phyloP scores from a whole-genome alignment of 2,113 vertebrate genomes.

The Drymodes brunneopygia region DNA sequence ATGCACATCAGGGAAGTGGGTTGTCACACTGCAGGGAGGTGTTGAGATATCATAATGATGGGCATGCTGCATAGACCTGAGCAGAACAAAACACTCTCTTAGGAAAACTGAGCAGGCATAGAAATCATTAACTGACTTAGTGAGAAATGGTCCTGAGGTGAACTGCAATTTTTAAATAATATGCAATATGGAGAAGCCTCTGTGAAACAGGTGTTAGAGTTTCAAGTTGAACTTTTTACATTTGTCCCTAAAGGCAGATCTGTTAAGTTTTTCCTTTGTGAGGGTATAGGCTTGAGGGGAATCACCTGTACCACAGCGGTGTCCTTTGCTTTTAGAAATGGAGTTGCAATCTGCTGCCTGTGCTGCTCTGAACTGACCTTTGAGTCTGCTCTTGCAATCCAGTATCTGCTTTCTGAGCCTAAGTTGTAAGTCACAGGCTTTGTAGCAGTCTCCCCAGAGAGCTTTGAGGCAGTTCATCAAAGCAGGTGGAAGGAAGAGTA shows the following conservation, averaged over 20 bases:
- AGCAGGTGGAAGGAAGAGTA: conserved; percentile 6
- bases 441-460: conserved; percentile 35
- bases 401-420: conserved; percentile 32
- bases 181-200: conserved; percentile 26
- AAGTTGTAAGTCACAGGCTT: conserved; percentile 33
- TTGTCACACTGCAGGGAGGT: conserved; percentile 24
- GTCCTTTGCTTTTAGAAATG: conserved; percentile 46
- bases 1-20: conserved; percentile 32
- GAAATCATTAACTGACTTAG: conserved; percentile 15
- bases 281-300: conserved; percentile 44
- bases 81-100: not conserved
- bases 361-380: conserved; percentile 32
- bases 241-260: conserved; percentile 54
- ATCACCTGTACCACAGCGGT: conserved; percentile 48
- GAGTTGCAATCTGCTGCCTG: conserved; percentile 9
- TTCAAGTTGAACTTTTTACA: conserved; percentile 49
- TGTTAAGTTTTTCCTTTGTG: conserved; percentile 44
- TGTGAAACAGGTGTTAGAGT: conserved; percentile 58
- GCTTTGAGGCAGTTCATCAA: conserved; percentile 43
- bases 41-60: not conserved
- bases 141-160: conserved; percentile 19
- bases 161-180: conserved; percentile 44
- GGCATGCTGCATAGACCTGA: not conserved
- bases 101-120: not conserved
- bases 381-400: conserved; percentile 41